A percentile compares a stretch with the other conserved stretches of the same genome.
phyloP scores from a whole-genome alignment of 2,113 vertebrate species.

The Miniopterus natalensis region DNA sequence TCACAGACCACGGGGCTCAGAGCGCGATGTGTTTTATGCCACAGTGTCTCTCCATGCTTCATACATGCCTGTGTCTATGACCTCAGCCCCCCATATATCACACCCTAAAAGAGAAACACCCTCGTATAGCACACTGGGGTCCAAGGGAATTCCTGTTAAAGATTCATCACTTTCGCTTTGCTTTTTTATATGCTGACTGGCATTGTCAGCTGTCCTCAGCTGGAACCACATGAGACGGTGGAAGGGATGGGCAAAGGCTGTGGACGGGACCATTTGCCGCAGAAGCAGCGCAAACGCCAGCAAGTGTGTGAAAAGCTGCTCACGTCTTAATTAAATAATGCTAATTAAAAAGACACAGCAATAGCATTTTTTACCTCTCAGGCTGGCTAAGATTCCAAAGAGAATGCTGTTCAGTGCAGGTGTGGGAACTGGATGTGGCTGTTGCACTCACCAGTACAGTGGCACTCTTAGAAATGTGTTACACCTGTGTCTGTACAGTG shows the following conservation, averaged over 20 bases:
- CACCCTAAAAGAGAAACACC: not conserved
- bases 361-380: not conserved
- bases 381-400: not conserved
- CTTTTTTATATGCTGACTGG: not conserved
- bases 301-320: not conserved
- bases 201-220: not conserved
- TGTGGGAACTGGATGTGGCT: not conserved
- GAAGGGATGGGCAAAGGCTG: not conserved
- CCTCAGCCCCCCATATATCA: not conserved
- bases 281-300: not conserved
- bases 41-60: not conserved
- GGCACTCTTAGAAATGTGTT: not conserved
- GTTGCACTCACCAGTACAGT: accelerated
- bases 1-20: not conserved
- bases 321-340: accelerated
- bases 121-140: not conserved
- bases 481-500: not conserved
- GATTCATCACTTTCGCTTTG: not conserved
- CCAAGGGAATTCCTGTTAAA: not conserved
- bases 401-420: not conserved
- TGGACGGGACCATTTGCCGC: not conserved
- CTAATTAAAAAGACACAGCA: too few species aligned
- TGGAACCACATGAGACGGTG: accelerated
- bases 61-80: not conserved
- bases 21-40: too few species aligned